These are phyloP conservation scores for Aurelia aurita DNA, from an alignment of 30 jellyfish, hydroid and myxozoan species.

Conservation along the genomic window DNA sequence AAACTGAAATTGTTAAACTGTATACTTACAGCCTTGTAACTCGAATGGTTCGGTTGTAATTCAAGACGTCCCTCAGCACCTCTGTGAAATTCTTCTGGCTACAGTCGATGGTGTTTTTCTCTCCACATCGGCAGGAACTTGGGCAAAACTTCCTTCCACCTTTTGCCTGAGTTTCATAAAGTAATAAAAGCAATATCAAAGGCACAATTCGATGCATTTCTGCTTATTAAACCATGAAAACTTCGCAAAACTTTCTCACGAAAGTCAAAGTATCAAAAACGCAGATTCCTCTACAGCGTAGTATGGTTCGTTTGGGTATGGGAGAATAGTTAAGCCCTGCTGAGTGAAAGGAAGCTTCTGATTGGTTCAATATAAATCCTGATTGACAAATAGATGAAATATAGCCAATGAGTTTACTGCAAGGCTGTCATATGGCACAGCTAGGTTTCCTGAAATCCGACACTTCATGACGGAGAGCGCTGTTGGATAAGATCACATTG, in stretches of 20 bases:
- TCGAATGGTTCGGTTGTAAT: slow-evolving; percentile 46
- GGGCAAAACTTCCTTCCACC: slow-evolving; percentile 45
- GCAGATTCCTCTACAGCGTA: too few species aligned
- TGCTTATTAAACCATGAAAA: too few species aligned
- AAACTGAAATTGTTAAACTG: too few species aligned
- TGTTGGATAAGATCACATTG: slow-evolving; percentile 38
- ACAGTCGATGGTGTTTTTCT: slow-evolving; percentile 55
- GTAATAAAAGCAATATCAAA: background rate
- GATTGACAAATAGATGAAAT: slow-evolving; percentile 49
- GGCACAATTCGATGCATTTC: slow-evolving; percentile 9
- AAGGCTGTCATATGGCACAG: slow-evolving; percentile 42
- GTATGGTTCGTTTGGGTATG: slow-evolving; percentile 26
- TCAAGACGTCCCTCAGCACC: slow-evolving; percentile 17
- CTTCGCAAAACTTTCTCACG: too few species aligned
- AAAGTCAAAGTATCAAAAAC: too few species aligned
- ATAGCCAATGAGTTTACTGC: slow-evolving; percentile 33
- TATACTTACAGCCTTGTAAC: slow-evolving; percentile 54
- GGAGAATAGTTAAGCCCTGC: slow-evolving; percentile 26
- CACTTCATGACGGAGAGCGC: slow-evolving; percentile 37
- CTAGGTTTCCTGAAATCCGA: slow-evolving; percentile 59
- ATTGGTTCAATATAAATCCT: slow-evolving; percentile 23
- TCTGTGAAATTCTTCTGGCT: slow-evolving; percentile 44
- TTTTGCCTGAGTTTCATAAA: slow-evolving; percentile 2
- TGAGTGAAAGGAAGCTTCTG: slow-evolving; percentile 24
- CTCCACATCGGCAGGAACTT: slow-evolving; percentile 41